Base-by-base conservation (phyloP, 2,797 vertebrate species). In the Ataeniobius toweri region DNA sequence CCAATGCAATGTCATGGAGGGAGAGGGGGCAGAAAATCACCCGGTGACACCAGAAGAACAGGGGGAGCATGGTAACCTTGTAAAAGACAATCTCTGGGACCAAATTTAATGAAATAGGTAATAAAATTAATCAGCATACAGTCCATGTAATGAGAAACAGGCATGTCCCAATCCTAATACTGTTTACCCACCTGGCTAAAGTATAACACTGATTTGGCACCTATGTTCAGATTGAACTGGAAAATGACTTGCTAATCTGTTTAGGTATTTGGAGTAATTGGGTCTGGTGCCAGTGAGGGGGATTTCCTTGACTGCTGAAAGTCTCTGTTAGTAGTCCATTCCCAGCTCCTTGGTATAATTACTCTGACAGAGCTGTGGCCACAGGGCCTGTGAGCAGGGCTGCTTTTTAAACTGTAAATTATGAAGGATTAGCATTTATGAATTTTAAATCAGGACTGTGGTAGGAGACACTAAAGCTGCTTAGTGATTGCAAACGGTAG, bases 361-460 rank as follows among this genome's bases (percentile, higher is more conserved):
- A 99, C 98, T 98, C 98, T 98, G 98, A 98, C 98, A 98, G 98
- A 97, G 97, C 97, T 96, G 95, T 98, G 98, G 98, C 98, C 98
- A 98, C 96, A 96, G 98, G 98, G 98, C 97, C 97, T 96, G 97
- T 95, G 97, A 97, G 97, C 97, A 96, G 97, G 97, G 96, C 97
- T 98, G 98, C 97, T 98, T 99, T 97, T 99, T 99, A 99, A 99
- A 99, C 98, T 98, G 98, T 99, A 99, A 99, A 99, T 99, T 99
- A 99, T 99, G 98, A 98, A 98, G 98, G 98, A 99, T 99, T 99
- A 99, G 98, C 98, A 99, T 99, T 99, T 99, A 99, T 99, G 98
- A 99, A 99, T 99, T 99, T 99, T 98, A 99, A 99, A 99, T 98
- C 97, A 98, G 97, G 97, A 95, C 96, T 96, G 97, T 97, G 97